phyloP scores from a whole-genome alignment of 92 coral and sea anemone genomes.

The Palythoa caribaeorum region DNA sequence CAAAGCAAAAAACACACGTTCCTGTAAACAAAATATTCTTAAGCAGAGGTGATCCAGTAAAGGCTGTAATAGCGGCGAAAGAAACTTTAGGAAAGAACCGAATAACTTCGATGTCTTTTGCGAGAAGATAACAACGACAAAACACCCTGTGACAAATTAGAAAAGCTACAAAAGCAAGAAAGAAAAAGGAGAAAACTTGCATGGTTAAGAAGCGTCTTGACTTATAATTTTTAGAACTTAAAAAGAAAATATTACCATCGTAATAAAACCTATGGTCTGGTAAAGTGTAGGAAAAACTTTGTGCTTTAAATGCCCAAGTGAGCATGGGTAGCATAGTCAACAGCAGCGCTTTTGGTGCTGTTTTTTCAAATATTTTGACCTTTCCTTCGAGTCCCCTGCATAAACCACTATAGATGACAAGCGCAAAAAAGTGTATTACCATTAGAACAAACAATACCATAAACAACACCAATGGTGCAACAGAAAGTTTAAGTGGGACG shows the following conservation, averaged over 20 bases:
- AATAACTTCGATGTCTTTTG: slow-evolving; percentile 6
- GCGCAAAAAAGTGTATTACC: too few relatives aligned
- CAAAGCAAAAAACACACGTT: not conserved
- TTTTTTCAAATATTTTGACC: not conserved
- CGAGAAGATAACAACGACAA: not conserved
- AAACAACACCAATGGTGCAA: too few relatives aligned
- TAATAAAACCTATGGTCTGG: not conserved
- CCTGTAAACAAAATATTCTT: not conserved
- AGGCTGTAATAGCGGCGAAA: slow-evolving; percentile 5
- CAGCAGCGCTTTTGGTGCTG: not conserved
- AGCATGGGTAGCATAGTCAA: not conserved
- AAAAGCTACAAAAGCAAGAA: too few relatives aligned
- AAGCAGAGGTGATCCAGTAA: slow-evolving; percentile 7
- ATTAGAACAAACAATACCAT: too few relatives aligned
- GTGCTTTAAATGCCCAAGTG: slow-evolving; percentile 19
- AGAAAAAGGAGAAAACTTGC: not conserved
- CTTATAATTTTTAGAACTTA: not conserved
- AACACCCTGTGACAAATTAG: too few relatives aligned
- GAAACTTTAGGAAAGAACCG: not conserved
- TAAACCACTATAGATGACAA: too few relatives aligned
- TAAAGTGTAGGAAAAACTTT: not conserved
- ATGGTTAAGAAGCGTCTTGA: not conserved
- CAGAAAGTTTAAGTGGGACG: too few relatives aligned
- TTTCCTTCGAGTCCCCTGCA: too few relatives aligned
- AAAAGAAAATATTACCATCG: slow-evolving; percentile 18